These are phyloP conservation scores for Grammomys surdaster DNA, from an alignment of 2,113 vertebrate species.

Conservation along the genomic window DNA sequence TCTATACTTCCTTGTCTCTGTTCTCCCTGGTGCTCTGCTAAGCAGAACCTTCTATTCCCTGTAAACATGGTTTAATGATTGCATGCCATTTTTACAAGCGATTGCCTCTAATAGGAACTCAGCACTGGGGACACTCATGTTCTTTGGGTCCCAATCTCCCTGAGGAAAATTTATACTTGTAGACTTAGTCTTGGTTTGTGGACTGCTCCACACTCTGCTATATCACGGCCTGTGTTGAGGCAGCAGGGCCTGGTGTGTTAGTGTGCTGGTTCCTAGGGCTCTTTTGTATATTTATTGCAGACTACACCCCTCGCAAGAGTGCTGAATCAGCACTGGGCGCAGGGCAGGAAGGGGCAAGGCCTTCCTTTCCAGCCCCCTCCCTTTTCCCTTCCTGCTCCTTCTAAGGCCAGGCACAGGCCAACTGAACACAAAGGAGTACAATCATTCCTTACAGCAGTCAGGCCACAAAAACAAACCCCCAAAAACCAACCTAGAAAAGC, in stretches of 20 bases:
- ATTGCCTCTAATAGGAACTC: neutral
- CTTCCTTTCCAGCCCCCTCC: slow-evolving; percentile 40
- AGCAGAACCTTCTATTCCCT: neutral
- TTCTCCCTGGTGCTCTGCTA: neutral
- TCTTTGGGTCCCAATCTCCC: neutral
- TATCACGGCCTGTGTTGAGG: neutral
- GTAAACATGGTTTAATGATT: neutral
- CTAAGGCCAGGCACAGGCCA: slow-evolving; percentile 38
- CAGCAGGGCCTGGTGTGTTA: neutral
- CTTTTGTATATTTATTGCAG: neutral
- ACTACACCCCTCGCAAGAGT: neutral
- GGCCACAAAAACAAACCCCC: neutral
- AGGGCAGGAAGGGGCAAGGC: slow-evolving; percentile 30
- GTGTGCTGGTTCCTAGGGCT: neutral
- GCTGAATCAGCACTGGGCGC: slow-evolving; percentile 56
- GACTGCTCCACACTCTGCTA: neutral
- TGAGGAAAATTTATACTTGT: neutral
- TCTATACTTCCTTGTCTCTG: neutral
- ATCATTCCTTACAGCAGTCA: slow-evolving; percentile 36
- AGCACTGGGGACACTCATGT: neutral
- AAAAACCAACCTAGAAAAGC: neutral
- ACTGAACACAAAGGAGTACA: slow-evolving; percentile 14
- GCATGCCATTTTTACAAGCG: neutral
- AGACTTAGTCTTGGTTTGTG: neutral
- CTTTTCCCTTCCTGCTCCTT: slow-evolving; percentile 57